Base-by-base conservation (phyloP, 1,140 invertebrate species). In the Drosophila micromelanica region DNA sequence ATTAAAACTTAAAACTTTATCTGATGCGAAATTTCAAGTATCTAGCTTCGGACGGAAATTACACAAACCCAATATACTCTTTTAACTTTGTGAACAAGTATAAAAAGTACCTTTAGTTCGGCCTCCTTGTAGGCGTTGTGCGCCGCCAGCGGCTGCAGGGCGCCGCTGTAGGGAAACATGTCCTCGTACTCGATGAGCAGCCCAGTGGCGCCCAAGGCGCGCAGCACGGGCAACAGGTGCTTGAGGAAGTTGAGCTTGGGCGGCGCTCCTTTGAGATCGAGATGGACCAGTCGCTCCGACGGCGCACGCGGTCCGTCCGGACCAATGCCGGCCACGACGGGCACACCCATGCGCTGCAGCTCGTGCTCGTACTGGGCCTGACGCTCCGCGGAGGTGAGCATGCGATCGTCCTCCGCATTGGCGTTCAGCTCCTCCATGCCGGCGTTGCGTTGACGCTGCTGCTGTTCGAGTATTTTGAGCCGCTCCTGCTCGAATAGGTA, bases 181-280 rank as follows among this genome's bases (percentile, higher is more conserved):
- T 99, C 98, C 93, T 99, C 98, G 93, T 99, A 99, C 92, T 99
- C 98, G 56, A 99, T 92, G 2, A 99, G 93, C 23, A 99, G 92
- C 1, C 97, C 98, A 46, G 97, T 99, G 1, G 96, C 97, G 15
- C 96, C 97, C 78, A 97, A 91, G 48, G 94, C 93, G 78, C 95
- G 95, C 0, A 99, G 86, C 61, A 97, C 92, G 3, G 95, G 95
- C 51, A 99, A 94, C 0, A 98, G 72, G 55, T 95, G 94, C 78
- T 94, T 94, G 37, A 97, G 94, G 91, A 92, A 92, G 23, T 90
- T 85, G 0, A 97, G 80, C 73, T 94, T 95, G 0, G 96, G 96
- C 2, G 98, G 97, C 0, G 96, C 97, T 12, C 98, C 98, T 92
- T 99, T 98, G 2, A 98, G 93, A 93, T 98, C 98, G 1, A 99